These are phyloP conservation scores for Notodonta ziczac DNA, from an alignment of 2,888 invertebrate genomes.

Conservation along the genomic window DNA sequence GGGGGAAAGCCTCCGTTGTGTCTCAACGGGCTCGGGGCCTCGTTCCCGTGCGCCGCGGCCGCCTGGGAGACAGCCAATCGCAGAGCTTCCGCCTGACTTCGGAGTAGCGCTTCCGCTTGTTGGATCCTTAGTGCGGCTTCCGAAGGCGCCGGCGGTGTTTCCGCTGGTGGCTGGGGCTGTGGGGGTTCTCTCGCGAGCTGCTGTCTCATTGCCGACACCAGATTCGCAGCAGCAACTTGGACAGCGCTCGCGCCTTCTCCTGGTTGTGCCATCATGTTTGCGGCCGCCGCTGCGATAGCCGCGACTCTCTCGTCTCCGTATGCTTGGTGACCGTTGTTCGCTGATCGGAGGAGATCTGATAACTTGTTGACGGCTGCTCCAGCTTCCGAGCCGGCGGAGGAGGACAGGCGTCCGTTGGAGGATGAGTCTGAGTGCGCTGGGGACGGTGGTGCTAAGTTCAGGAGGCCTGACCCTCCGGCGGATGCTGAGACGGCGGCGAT, in stretches of 20 bases:
- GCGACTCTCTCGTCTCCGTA: slow-evolving; percentile 89
- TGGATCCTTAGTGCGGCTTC: slow-evolving; percentile 90
- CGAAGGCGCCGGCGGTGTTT: slow-evolving; percentile 91
- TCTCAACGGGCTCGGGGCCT: slow-evolving; percentile 70
- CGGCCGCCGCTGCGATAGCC: slow-evolving; percentile 88
- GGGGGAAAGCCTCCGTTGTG: slow-evolving; percentile 79
- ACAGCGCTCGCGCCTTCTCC: slow-evolving; percentile 87
- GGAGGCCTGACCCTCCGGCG: slow-evolving; percentile 86
- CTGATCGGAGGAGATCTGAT: slow-evolving; percentile 84
- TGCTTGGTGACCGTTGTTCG: slow-evolving; percentile 87
- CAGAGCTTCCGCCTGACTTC: slow-evolving; percentile 94
- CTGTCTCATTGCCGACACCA: slow-evolving; percentile 91
- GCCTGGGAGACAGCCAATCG: slow-evolving; percentile 92
- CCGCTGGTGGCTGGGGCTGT: slow-evolving; percentile 88
- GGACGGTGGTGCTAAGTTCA: slow-evolving; percentile 91
- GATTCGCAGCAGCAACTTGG: slow-evolving; percentile 89
- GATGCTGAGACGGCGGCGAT: slow-evolving; percentile 87
- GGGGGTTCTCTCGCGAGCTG: slow-evolving; percentile 80
- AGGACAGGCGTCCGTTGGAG: slow-evolving; percentile 92
- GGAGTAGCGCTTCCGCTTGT: slow-evolving; percentile 91
- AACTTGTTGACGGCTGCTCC: slow-evolving; percentile 86
- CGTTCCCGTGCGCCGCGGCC: slow-evolving; percentile 81
- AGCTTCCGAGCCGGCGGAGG: slow-evolving; percentile 91
- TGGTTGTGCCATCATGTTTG: slow-evolving; percentile 85
- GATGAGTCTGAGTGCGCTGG: slow-evolving; percentile 95